phyloP scores from a whole-genome alignment of 2,888 invertebrate species.

The Candidula unifasciata region DNA sequence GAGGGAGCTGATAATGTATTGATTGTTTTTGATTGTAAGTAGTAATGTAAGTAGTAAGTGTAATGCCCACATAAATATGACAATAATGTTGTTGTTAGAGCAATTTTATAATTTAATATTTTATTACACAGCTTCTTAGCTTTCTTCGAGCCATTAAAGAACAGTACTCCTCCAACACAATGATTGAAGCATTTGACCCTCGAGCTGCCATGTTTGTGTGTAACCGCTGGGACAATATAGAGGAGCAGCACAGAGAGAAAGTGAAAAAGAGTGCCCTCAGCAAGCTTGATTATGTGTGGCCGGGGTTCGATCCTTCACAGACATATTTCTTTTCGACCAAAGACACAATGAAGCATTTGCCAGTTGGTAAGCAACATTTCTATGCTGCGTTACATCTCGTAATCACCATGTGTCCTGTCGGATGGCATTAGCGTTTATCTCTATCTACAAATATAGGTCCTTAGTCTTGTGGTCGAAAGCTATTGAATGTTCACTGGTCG shows the following conservation, averaged over 20 bases:
- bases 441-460: too few species aligned
- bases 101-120: not conserved
- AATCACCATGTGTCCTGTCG: too few species aligned
- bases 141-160: conserved; percentile 65
- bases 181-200: conserved; percentile 60
- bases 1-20: too few species aligned
- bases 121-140: conserved; percentile 59
- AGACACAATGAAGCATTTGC: conserved; percentile 32
- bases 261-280: conserved; percentile 63
- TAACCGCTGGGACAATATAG: conserved; percentile 70
- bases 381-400: too few species aligned
- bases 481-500: too few species aligned
- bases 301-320: conserved; percentile 63
- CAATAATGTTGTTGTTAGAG: not conserved
- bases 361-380: conserved; percentile 31
- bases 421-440: too few species aligned
- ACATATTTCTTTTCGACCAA: conserved; percentile 62
- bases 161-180: conserved; percentile 29
- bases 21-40: too few species aligned
- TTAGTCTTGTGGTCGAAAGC: too few species aligned
- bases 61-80: not conserved
- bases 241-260: conserved; percentile 57
- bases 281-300: conserved; percentile 65
- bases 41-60: too few species aligned
- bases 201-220: conserved; percentile 71